Evolutionary conservation across 2,797 vertebrate genomes (phyloP).

Genomic region (Muscicapa striata): DNA sequence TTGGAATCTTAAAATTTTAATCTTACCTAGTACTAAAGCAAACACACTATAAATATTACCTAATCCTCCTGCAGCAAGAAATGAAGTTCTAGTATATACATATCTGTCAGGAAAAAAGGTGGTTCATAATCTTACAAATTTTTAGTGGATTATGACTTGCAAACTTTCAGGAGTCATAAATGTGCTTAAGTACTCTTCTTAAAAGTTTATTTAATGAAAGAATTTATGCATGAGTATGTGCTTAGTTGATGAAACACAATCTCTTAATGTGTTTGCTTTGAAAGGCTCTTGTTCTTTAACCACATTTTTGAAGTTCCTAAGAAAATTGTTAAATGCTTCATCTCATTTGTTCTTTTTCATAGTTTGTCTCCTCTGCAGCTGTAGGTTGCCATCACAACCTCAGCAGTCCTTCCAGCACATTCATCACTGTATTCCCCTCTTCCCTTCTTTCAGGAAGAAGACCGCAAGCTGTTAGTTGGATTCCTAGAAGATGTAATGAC

Average conservation of each 20-base stretch:
- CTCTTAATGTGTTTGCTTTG: not conserved
- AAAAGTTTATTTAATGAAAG: not conserved
- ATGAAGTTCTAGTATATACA: not conserved
- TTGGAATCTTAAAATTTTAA: not conserved
- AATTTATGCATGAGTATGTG: not conserved
- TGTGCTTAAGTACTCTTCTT: not conserved
- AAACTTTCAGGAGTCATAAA: not conserved
- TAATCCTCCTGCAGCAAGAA: not conserved
- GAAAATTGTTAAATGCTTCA: not conserved
- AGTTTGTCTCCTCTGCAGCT: not conserved
- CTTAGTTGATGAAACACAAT: not conserved
- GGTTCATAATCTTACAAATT: not conserved
- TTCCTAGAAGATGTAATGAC: slow-evolving; percentile 99
- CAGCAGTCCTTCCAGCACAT: not conserved
- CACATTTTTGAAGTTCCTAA: not conserved
- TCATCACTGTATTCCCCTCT: not conserved
- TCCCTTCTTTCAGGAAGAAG: slow-evolving; percentile 86
- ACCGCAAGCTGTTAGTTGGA: slow-evolving; percentile 94
- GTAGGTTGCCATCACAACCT: not conserved
- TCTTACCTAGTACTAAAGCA: not conserved
- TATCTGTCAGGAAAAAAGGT: not conserved
- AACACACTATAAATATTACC: not conserved
- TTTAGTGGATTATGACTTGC: not conserved
- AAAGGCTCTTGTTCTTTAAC: not conserved
- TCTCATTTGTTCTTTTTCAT: not conserved